These are phyloP conservation scores for Pseudomyrmex pallidus DNA, from an alignment of 1,140 invertebrate species.

Conservation along the genomic window DNA sequence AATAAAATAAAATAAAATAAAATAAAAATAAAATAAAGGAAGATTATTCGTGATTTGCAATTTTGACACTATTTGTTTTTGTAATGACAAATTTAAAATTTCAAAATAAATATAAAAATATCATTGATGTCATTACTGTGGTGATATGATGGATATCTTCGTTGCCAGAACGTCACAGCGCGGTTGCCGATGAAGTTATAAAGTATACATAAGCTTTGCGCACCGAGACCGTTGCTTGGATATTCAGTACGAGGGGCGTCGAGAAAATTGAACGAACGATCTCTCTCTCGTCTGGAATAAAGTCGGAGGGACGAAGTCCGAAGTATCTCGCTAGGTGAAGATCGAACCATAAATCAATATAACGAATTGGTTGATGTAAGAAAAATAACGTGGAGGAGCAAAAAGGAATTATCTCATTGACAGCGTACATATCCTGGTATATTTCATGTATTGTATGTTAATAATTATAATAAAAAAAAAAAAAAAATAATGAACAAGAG, in stretches of 20 bases:
- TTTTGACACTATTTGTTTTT: background rate
- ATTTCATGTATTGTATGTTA: background rate
- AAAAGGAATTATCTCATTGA: slow-evolving; percentile 7
- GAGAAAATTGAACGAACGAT: slow-evolving; percentile 63
- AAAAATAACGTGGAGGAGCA: slow-evolving; percentile 7
- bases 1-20: too few relatives aligned
- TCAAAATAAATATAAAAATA: background rate
- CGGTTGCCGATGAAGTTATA: slow-evolving; percentile 31
- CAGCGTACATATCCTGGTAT: background rate
- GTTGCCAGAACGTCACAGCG: background rate
- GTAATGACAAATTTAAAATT: background rate
- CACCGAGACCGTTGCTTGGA: slow-evolving; percentile 46
- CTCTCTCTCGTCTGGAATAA: slow-evolving; percentile 41
- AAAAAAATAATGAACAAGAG: too few relatives aligned
- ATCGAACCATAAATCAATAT: slow-evolving; percentile 62
- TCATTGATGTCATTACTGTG: background rate
- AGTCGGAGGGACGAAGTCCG: slow-evolving; percentile 18
- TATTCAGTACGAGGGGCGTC: slow-evolving; percentile 51
- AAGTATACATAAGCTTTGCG: slow-evolving; percentile 47
- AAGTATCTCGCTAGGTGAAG: background rate
- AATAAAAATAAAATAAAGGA: background rate
- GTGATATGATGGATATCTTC: background rate
- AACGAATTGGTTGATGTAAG: slow-evolving; percentile 47
- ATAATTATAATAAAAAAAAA: too few relatives aligned
- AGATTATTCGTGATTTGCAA: background rate